Conservation (phyloP, 2,888 invertebrate species). For the Hipparchia semele region DNA sequence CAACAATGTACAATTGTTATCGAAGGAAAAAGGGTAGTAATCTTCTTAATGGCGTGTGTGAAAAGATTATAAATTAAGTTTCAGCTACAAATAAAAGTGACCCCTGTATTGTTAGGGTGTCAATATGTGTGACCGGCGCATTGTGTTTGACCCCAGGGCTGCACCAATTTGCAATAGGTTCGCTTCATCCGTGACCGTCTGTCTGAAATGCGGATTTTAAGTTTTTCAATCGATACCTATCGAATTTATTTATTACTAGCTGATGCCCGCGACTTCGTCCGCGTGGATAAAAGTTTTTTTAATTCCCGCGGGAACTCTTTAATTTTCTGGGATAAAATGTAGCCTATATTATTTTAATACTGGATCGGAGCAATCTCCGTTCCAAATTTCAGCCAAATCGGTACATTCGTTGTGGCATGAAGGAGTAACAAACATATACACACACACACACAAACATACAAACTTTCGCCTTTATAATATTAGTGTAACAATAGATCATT, state of each 20-base stretch:
- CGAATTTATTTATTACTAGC: constrained; percentile 44
- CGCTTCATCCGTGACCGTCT: constrained; percentile 68
- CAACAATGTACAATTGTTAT: constrained; percentile 80
- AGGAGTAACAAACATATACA: too few species aligned
- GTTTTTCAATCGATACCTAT: constrained; percentile 41
- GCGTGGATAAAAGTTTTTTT: too few species aligned
- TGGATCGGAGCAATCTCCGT: too few species aligned
- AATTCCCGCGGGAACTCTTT: too few species aligned
- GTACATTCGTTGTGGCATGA: too few species aligned
- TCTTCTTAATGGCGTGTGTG: constrained; percentile 83
- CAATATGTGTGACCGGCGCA: constrained; percentile 80
- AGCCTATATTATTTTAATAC: too few species aligned
- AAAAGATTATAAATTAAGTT: constrained; percentile 84
- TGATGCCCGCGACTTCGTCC: too few species aligned
- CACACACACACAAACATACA: too few species aligned
- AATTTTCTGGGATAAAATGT: too few species aligned
- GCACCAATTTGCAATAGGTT: constrained; percentile 75
- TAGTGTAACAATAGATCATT: too few species aligned
- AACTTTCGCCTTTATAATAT: too few species aligned
- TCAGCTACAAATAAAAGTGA: constrained; percentile 83
- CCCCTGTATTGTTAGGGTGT: constrained; percentile 81
- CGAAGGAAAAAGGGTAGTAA: constrained; percentile 81
- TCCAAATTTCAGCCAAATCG: too few species aligned
- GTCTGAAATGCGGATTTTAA: constrained; percentile 56
- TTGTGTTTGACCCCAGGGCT: constrained; percentile 79